Conservation (phyloP, 2,113 vertebrate genomes). For the Hoplias malabaricus region DNA sequence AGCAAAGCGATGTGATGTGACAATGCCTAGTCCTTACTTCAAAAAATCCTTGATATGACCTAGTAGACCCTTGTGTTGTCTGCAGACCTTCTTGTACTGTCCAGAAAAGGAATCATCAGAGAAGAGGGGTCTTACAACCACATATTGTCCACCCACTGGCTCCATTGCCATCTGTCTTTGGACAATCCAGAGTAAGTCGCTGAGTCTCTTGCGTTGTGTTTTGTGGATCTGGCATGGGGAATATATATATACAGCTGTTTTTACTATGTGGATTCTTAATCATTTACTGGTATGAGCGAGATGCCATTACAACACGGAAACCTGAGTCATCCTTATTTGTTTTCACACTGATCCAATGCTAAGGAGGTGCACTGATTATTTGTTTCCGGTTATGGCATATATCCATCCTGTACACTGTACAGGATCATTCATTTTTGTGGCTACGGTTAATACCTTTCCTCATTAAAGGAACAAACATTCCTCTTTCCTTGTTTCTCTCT, state of each 20-base stretch:
- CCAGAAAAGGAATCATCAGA: slow-evolving; percentile 81
- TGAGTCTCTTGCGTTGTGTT: not conserved
- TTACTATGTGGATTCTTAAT: slow-evolving; percentile 13
- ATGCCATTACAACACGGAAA: slow-evolving; percentile 10
- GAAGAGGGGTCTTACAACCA: slow-evolving; percentile 83
- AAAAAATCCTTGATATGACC: slow-evolving; percentile 79
- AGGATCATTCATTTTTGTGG: not conserved
- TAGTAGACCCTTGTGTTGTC: slow-evolving; percentile 78
- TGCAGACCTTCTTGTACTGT: slow-evolving; percentile 77
- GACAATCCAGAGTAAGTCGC: not conserved
- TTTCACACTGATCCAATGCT: not conserved
- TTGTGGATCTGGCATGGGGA: not conserved
- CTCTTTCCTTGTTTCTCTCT: not conserved
- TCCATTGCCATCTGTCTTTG: slow-evolving; percentile 61
- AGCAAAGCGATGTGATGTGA: not conserved
- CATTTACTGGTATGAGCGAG: slow-evolving; percentile 28
- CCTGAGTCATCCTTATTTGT: slow-evolving; percentile 29
- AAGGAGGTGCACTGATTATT: not conserved
- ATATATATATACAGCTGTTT: slow-evolving; percentile 13
- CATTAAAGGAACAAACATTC: slow-evolving; percentile 6
- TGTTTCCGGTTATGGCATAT: not conserved
- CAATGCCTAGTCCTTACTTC: slow-evolving; percentile 81
- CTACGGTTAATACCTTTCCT: not conserved
- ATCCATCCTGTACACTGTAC: not conserved
- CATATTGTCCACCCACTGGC: slow-evolving; percentile 76